Conservation (phyloP, 2,888 invertebrate species). For the Phyto melanocephala region DNA sequence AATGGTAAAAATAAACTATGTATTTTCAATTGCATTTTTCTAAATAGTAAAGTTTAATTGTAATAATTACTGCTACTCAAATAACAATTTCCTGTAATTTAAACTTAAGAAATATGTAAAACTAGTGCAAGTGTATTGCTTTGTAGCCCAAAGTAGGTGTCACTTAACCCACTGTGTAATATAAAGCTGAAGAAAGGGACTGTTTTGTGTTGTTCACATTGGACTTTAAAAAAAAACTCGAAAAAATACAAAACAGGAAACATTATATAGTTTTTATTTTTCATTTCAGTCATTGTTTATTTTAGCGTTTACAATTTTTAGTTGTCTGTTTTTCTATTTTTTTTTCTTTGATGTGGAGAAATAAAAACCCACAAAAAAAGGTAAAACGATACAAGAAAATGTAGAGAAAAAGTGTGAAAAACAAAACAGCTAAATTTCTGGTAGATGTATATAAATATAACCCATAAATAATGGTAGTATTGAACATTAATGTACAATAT, state of each 20-base stretch:
- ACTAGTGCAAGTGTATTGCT: conserved; percentile 7
- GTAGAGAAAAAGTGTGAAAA: background rate
- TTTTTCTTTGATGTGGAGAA: conserved; percentile 25
- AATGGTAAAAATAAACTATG: background rate
- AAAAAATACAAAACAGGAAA: conserved; percentile 52
- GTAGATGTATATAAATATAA: conserved; percentile 42
- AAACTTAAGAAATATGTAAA: conserved; percentile 16
- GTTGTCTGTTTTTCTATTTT: conserved; percentile 27
- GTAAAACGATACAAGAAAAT: background rate
- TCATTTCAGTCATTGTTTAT: conserved; percentile 12
- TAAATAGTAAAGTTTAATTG: conserved; percentile 21
- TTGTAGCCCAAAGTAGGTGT: conserved; percentile 37
- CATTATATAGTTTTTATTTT: conserved; percentile 52
- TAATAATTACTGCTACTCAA: conserved; percentile 20
- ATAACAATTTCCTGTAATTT: conserved; percentile 50
- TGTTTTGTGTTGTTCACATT: conserved; percentile 21
- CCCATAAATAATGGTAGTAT: conserved; percentile 58
- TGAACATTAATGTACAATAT: conserved; percentile 57
- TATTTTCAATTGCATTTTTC: conserved; percentile 7
- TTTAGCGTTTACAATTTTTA: conserved; percentile 38
- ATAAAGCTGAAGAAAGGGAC: conserved; percentile 50
- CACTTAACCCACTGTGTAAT: conserved; percentile 47
- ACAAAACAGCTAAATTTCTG: conserved; percentile 13
- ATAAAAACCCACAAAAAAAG: conserved; percentile 8
- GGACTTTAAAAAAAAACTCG: conserved; percentile 19